These are phyloP conservation scores for Sphaerodactylus townsendi DNA, from an alignment of 2,113 vertebrate species.

Conservation along the genomic window DNA sequence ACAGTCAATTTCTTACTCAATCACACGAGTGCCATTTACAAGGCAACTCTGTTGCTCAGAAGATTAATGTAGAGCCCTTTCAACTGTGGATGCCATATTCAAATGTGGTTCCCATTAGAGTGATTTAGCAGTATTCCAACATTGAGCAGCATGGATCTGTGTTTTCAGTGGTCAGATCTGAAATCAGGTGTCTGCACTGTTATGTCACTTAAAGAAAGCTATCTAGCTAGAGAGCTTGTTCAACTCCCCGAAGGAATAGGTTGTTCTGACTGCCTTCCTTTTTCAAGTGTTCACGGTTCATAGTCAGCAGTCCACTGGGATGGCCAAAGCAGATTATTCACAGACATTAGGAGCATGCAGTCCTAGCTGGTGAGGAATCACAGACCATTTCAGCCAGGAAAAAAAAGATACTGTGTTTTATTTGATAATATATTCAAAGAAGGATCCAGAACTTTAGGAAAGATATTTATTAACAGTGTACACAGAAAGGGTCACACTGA, in stretches of 20 bases:
- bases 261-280: conserved; percentile 51
- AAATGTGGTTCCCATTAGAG: conserved; percentile 72
- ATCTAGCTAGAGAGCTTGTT: conserved; percentile 59
- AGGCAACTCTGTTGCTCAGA: conserved; percentile 59
- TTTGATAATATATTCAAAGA: too few species aligned
- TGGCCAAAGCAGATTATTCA: conserved; percentile 44
- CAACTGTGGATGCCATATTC: conserved; percentile 60
- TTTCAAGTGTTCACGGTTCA: neutral
- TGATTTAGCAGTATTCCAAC: conserved; percentile 67
- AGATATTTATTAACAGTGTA: too few species aligned
- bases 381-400: neutral
- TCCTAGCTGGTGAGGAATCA: neutral
- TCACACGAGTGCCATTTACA: conserved; percentile 33
- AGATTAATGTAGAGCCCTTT: conserved; percentile 71
- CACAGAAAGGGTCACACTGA: too few species aligned
- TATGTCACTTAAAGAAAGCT: conserved; percentile 60
- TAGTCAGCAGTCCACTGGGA: conserved; percentile 43
- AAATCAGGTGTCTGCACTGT: conserved; percentile 66
- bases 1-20: conserved; percentile 29
- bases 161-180: conserved; percentile 63
- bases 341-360: conserved; percentile 45
- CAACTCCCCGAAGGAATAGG: conserved; percentile 63
- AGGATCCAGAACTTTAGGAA: too few species aligned
- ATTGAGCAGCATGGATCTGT: conserved; percentile 60
- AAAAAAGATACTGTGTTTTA: neutral